Conservation (phyloP, 1,140 invertebrate genomes). For the Charaxes varanes region DNA sequence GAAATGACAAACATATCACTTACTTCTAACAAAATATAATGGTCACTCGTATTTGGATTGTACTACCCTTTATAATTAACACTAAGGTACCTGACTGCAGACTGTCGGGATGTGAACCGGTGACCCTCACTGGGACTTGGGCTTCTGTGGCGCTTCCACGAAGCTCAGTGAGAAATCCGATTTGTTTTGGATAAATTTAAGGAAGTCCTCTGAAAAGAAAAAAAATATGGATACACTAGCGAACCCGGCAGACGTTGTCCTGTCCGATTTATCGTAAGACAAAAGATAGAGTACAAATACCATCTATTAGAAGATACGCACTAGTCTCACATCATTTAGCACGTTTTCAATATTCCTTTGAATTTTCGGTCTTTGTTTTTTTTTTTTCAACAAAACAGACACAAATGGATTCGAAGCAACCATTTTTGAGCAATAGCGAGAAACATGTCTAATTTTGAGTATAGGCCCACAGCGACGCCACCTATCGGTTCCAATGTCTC, state of each 20-base stretch:
- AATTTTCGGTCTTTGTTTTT: no score
- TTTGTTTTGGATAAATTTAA: conserved; percentile 67
- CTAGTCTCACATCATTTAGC: no score
- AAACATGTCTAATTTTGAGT: no score
- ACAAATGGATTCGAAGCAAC: no score
- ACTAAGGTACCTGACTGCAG: conserved; percentile 33
- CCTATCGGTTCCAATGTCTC: no score
- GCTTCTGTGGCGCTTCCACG: conserved; percentile 49
- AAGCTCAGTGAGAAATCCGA: conserved; percentile 69
- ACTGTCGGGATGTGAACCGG: conserved; percentile 43
- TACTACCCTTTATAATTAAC: conserved; percentile 9
- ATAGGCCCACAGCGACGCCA: no score
- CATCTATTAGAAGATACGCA: no score
- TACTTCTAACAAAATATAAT: no score
- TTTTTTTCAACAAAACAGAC: no score
- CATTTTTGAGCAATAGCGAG: no score
- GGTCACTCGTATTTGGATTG: not conserved
- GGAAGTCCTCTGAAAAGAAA: conserved; percentile 71
- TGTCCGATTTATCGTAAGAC: not conserved
- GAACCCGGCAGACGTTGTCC: not conserved
- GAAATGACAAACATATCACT: no score
- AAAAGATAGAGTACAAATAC: not conserved
- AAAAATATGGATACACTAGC: not conserved
- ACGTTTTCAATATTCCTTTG: no score
- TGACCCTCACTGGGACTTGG: conserved; percentile 56